Conservation (phyloP, 2,113 vertebrate genomes). For the Gasterosteus aculeatus region DNA sequence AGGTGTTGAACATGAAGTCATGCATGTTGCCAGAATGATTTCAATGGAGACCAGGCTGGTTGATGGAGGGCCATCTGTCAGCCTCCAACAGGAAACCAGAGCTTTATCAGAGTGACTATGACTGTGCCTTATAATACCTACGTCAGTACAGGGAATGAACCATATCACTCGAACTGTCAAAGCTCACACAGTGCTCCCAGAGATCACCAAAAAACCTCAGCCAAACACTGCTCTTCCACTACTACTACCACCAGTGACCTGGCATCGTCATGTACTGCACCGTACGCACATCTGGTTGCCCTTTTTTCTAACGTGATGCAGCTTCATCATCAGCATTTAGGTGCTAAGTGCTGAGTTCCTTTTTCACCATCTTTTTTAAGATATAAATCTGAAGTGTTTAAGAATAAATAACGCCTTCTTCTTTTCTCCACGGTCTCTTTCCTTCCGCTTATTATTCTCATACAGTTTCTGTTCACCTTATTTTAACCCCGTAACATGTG, state of each 20-base stretch:
- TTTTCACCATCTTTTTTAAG: neutral
- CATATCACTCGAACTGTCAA: conserved; percentile 63
- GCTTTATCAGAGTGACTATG: conserved; percentile 66
- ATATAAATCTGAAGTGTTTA: neutral
- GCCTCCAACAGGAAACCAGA: conserved; percentile 66
- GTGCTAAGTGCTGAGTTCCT: neutral
- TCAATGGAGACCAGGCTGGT: conserved; percentile 40
- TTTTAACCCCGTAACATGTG: neutral
- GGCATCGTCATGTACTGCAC: neutral
- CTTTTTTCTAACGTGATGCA: neutral
- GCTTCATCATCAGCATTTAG: neutral
- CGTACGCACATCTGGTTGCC: neutral
- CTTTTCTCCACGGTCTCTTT: neutral
- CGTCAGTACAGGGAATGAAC: conserved; percentile 56
- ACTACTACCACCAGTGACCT: conserved; percentile 4
- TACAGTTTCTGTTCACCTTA: neutral
- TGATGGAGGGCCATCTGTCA: conserved; percentile 47
- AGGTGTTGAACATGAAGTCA: conserved; percentile 22
- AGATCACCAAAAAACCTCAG: conserved; percentile 1
- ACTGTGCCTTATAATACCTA: conserved; percentile 49
- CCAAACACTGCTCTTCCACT: neutral
- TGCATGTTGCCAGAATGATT: conserved; percentile 26
- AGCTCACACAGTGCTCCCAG: conserved; percentile 28
- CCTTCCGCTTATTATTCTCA: neutral
- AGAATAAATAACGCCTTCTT: neutral